Conservation (phyloP, 2,113 vertebrate genomes). For the Candoia aspera region DNA sequence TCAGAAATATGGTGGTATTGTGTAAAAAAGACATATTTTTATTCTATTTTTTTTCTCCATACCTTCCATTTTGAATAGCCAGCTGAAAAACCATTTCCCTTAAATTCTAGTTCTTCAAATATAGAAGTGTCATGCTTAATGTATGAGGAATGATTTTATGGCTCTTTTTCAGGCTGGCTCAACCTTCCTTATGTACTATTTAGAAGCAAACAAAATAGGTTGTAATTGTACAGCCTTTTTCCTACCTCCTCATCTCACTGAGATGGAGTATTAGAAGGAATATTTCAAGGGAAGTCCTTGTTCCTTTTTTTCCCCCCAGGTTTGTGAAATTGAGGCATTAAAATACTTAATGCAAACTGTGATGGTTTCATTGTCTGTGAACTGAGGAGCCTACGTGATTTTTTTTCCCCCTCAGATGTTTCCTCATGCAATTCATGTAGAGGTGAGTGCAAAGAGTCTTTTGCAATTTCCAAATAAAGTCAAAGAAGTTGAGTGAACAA, state of each 20-base stretch:
- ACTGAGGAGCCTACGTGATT: neutral
- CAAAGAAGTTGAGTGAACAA: neutral
- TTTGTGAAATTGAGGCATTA: neutral
- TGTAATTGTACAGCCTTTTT: neutral
- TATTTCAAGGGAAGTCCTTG: neutral
- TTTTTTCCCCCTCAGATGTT: neutral
- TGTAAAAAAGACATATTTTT: neutral
- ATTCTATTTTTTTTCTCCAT: neutral
- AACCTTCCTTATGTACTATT: neutral
- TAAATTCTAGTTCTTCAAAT: slow-evolving; percentile 7
- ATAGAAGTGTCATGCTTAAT: slow-evolving; percentile 20
- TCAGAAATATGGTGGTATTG: neutral
- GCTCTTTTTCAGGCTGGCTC: neutral
- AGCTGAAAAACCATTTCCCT: slow-evolving; percentile 11
- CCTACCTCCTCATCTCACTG: neutral
- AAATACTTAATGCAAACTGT: neutral
- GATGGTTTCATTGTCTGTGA: neutral
- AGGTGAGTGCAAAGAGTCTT: neutral
- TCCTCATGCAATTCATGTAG: neutral
- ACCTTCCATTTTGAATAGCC: neutral
- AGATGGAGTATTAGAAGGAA: neutral
- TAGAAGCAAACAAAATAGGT: neutral
- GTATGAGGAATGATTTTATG: slow-evolving; percentile 14
- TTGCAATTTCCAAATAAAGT: neutral
- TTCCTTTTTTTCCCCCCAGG: neutral